Percentiles rank a stretch among this genome's conserved stretches.
Conservation (phyloP, 2,888 invertebrate species). For the Cancer borealis region DNA sequence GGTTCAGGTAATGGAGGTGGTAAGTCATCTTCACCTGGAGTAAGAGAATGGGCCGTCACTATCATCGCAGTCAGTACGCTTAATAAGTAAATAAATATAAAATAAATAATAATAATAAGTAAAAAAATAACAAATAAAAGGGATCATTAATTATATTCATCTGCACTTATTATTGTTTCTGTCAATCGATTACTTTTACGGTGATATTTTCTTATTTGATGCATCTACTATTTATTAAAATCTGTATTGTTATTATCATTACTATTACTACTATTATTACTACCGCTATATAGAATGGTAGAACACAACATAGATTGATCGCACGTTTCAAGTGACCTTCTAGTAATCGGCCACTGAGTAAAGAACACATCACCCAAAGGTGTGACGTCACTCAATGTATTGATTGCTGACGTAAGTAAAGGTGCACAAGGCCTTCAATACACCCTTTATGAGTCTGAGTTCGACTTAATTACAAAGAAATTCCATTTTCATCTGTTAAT, state of each 20-base stretch:
- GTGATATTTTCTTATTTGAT: too few relatives aligned
- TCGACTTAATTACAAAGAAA: too few relatives aligned
- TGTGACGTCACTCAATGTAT: neutral
- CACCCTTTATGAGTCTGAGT: neutral
- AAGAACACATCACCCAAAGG: neutral
- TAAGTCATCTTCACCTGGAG: slow-evolving; percentile 50
- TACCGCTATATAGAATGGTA: neutral
- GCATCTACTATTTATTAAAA: neutral
- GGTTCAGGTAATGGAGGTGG: slow-evolving; percentile 48
- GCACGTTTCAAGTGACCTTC: neutral
- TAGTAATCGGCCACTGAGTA: neutral
- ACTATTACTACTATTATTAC: neutral
- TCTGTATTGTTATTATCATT: neutral
- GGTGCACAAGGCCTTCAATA: neutral
- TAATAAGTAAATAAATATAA: too few relatives aligned
- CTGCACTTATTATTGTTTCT: too few relatives aligned
- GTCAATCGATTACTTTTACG: too few relatives aligned
- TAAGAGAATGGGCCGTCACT: neutral
- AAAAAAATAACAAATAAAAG: too few relatives aligned
- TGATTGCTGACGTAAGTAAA: neutral
- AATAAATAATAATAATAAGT: too few relatives aligned
- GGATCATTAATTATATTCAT: too few relatives aligned
- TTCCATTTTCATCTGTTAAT: too few relatives aligned
- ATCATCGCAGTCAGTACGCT: neutral
- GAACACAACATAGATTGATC: neutral